Conservation (phyloP, 2,113 vertebrate species). For the Nothobranchius furzeri region DNA sequence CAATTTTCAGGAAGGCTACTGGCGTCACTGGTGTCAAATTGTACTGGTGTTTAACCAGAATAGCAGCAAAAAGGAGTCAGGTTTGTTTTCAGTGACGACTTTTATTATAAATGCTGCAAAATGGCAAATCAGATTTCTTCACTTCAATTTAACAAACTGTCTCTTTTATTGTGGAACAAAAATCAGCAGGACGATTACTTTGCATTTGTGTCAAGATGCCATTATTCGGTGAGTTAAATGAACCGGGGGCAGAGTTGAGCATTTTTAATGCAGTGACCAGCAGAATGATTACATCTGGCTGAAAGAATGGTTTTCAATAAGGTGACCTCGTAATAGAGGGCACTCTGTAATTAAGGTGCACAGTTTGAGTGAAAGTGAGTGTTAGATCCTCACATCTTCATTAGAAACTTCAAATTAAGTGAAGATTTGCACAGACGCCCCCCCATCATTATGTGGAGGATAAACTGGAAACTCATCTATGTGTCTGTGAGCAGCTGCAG, state of each 20-base stretch:
- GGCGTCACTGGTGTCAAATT: neutral
- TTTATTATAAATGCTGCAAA: neutral
- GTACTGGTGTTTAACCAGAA: too few relatives aligned
- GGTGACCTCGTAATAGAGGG: neutral
- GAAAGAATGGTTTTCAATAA: constrained; percentile 22
- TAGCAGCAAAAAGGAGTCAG: too few relatives aligned
- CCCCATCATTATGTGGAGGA: neutral
- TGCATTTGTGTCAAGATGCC: constrained; percentile 40
- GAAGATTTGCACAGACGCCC: neutral
- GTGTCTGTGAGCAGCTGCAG: constrained; percentile 7
- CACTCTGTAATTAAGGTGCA: constrained; percentile 2
- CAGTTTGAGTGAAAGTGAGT: constrained; percentile 8
- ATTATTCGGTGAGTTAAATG: constrained; percentile 5
- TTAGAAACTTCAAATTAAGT: constrained; percentile 25
- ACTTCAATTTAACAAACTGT: constrained; percentile 25
- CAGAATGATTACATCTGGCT: constrained; percentile 9
- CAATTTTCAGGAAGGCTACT: constrained; percentile 14
- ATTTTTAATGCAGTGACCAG: neutral
- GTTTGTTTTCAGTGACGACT: too few relatives aligned
- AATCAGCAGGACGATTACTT: constrained; percentile 21
- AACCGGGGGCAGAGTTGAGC: neutral
- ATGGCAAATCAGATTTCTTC: neutral
- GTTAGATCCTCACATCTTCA: constrained; percentile 10
- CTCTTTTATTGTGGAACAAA: constrained; percentile 16
- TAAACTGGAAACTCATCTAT: constrained; percentile 18